Evolutionary conservation across 1,140 invertebrate species (phyloP), one percentile per base, ranked within the genome.

Genomic region (Megalonaias nervosa): DNA sequence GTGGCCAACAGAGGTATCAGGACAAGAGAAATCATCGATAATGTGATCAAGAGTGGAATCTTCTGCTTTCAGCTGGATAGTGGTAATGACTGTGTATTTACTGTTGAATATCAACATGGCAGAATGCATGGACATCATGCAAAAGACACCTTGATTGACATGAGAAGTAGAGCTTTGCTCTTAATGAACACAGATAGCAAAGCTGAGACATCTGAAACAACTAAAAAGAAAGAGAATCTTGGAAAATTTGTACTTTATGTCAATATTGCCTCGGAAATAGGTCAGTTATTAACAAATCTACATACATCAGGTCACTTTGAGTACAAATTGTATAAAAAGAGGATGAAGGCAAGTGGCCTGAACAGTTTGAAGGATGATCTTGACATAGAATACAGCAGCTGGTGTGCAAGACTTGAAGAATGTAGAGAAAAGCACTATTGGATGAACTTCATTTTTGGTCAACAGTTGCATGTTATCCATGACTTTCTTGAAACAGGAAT

Each of bases 151-250:
- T 26, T 82, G 15, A 15, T 21, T 67, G 81, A 82, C 56, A 19
- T 82, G 23, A 61, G 75, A 77, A 82, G 78, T 48, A 26, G 81
- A 62, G 74, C 78, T 26, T 60, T 86, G 5, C 67, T 86, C 0
- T 38, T 86, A 6, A 71, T 82, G 67, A 86, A 81, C 64, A 75
- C 79, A 56, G 83, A 82, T 17, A 68, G 77, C 9, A 48, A 48
- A 48, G 9, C 38, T 48, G 38, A 62, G 19, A 57, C 38, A 61
- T 16, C 38, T 55, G 65, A 76, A 57, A 73, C 58, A 64, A 69
- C 13, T 19, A 57, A 68, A 6, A 66, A 67, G 14, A 55, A 68
- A 75, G 65, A 26, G 17, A 75, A 81, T 19, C 74, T 79, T 21
- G 66, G 55, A 67, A 21, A 21, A 13, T 82, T 82, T 74, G 64